Evolutionary conservation across 2,797 vertebrate species (phyloP), one percentile per base, ranked within the genome.

Genomic region (Passerculus sandwichensis): DNA sequence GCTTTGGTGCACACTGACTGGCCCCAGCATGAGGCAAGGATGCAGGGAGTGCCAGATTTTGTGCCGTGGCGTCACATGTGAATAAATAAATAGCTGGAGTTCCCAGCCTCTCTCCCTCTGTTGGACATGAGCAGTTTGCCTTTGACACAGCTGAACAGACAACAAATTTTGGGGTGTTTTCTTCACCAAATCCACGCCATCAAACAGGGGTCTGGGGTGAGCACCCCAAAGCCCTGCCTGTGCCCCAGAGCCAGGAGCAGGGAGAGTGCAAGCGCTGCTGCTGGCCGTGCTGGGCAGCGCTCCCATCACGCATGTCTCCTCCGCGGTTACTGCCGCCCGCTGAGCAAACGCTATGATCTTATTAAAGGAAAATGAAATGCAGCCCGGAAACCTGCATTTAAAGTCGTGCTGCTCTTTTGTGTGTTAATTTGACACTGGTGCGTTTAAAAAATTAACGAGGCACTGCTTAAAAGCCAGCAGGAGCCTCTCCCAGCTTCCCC

Each of bases 391-490:
- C 91, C 91, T 91, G 84, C 89, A 91, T 92, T 94, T 94, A 94
- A 93, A 95, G 89, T 76, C 88, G 21, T 19, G 77, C 95, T 89
- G 95, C 91, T 95, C 77, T 92, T 92, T 92, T 93, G 94, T 93
- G 95, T 92, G 91, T 91, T 96, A 91, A 96, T 96, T 96, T 94
- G 88, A 96, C 93, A 94, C 74, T 47, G 53, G 89, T 84, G 89
- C 85, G 7, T 85, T 95, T 97, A 93, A 96, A 95, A 97, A 90
- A 97, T 97, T 95, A 95, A 97, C 67, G 12, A 96, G 94, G 88
- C 11, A 1, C 91, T 97, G 94, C 94, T 94, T 96, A 87, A 96
- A 97, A 96, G 94, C 83, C 75, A 85, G 80, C 13, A 27, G 89
- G 83, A 94, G 85, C 93, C 93, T 90, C 95, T 95, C 96, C 89